These are phyloP conservation scores for Cyrtonyx montezumae DNA, from an alignment of 2,113 vertebrate genomes.

Conservation along the genomic window DNA sequence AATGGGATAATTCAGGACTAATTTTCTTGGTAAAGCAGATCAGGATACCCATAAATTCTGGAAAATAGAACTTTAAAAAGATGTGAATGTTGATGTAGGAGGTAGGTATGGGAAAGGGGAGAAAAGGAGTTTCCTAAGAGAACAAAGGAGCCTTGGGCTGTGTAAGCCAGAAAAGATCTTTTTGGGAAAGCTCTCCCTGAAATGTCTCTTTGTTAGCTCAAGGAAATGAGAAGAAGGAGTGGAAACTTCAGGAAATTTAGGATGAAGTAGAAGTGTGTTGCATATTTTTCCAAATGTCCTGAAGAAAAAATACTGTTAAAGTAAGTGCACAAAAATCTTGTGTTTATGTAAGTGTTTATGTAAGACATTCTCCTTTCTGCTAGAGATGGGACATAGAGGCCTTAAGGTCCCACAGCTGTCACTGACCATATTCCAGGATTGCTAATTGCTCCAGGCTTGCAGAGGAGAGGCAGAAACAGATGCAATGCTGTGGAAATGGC, in stretches of 20 bases:
- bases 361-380: neutral
- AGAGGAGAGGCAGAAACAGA: neutral
- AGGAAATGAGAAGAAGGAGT: neutral
- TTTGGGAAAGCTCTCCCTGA: neutral
- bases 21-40: neutral
- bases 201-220: neutral
- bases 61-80: neutral
- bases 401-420: conserved; percentile 23
- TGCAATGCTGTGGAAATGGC: neutral
- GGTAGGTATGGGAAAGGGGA: neutral
- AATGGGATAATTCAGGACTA: neutral
- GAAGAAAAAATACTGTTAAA: conserved; percentile 2
- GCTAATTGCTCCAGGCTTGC: accelerated
- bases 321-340: conserved; percentile 3
- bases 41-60: neutral
- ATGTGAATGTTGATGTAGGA: neutral
- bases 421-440: neutral
- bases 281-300: neutral
- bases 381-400: neutral
- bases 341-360: neutral
- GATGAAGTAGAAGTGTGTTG: neutral
- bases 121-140: neutral
- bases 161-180: neutral
- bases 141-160: neutral
- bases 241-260: neutral